phyloP scores from a whole-genome alignment of 2,797 vertebrate genomes.

The Pygocentrus nattereri region DNA sequence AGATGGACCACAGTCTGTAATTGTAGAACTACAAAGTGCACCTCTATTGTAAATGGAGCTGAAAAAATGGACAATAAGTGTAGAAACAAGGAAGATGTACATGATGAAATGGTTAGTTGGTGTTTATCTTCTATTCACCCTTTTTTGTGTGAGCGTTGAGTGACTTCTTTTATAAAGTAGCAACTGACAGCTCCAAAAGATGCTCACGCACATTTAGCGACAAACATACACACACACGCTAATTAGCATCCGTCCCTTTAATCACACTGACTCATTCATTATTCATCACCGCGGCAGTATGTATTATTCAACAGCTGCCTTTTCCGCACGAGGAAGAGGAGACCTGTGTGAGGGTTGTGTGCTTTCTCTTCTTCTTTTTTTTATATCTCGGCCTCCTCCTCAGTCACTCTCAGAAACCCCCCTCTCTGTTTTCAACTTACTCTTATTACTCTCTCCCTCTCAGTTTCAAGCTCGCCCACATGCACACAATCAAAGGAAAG shows the following conservation, averaged over 20 bases:
- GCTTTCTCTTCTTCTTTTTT: background rate
- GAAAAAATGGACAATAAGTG: no score
- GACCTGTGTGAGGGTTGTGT: constrained; percentile 62
- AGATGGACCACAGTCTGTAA: no score
- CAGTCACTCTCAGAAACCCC: background rate
- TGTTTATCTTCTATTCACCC: background rate
- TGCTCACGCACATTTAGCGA: constrained; percentile 28
- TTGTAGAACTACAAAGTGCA: no score
- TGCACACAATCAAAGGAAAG: no score
- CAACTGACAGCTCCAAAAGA: background rate
- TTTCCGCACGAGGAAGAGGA: constrained; percentile 67
- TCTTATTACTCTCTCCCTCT: no score
- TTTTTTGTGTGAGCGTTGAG: background rate
- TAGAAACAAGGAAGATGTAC: no score
- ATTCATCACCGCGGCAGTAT: constrained; percentile 72
- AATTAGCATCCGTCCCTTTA: constrained; percentile 75
- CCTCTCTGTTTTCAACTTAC: no score
- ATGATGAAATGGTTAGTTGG: no score
- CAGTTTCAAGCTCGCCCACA: no score
- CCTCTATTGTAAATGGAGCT: no score
- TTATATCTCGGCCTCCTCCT: background rate
- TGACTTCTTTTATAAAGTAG: background rate
- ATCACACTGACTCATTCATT: constrained; percentile 76
- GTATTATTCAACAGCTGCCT: constrained; percentile 75
- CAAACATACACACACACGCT: constrained; percentile 38